Percentiles rank a stretch among this genome's conserved stretches.
Conservation (phyloP, 2,113 vertebrate species). For the Pheucticus melanocephalus region DNA sequence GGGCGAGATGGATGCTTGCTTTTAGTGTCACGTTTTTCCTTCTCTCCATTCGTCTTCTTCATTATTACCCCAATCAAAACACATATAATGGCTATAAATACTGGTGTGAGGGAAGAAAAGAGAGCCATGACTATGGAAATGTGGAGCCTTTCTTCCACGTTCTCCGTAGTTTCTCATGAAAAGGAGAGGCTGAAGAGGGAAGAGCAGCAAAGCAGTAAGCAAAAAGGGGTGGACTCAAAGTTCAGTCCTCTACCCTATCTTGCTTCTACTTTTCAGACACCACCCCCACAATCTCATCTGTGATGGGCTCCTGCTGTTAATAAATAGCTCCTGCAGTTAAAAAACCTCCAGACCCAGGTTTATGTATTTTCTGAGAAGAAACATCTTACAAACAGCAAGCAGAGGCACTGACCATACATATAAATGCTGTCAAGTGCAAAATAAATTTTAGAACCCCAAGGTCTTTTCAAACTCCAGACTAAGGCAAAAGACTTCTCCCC, state of each 20-base stretch:
- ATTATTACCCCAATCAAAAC: slow-evolving; percentile 78
- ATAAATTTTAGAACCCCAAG: rapidly evolving
- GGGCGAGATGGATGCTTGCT: slow-evolving; percentile 49
- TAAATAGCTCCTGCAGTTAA: background rate
- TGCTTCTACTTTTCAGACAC: background rate
- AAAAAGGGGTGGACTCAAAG: background rate
- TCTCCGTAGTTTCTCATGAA: background rate
- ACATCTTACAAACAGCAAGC: background rate
- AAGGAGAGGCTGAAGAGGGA: background rate
- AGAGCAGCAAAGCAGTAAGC: background rate
- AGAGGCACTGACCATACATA: background rate
- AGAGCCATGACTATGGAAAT: slow-evolving; percentile 67
- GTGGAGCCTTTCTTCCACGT: background rate
- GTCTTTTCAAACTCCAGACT: background rate
- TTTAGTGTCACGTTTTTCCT: background rate
- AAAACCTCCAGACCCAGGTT: background rate
- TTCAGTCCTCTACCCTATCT: background rate
- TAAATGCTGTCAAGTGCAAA: background rate
- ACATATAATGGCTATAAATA: slow-evolving; percentile 81
- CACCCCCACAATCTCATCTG: background rate
- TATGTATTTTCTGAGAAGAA: background rate
- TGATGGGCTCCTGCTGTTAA: background rate
- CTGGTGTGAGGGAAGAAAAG: slow-evolving; percentile 80
- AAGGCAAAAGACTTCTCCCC: background rate
- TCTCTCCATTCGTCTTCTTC: slow-evolving; percentile 39